Evolutionary conservation across 1,140 invertebrate genomes (phyloP).

Genomic region (Drosophila nasuta): DNA sequence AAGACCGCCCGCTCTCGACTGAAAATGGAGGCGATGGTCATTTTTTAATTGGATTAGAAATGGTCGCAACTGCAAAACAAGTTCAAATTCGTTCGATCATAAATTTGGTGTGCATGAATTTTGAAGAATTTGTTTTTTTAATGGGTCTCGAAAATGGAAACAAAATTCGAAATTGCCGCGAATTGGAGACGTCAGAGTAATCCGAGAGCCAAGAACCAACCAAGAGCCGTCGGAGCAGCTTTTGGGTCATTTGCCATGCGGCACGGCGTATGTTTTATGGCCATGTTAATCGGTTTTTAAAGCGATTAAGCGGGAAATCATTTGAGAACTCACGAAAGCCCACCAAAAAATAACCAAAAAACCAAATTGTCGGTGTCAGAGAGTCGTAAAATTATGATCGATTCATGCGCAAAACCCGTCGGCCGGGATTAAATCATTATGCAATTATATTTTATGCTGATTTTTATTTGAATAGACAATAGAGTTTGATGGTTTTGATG

Average conservation of each 20-base stretch:
- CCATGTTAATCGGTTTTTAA: slow-evolving; percentile 73
- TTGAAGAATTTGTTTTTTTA: slow-evolving; percentile 47
- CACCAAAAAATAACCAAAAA: background rate
- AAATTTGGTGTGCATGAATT: slow-evolving; percentile 34
- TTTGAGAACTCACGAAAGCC: slow-evolving; percentile 39
- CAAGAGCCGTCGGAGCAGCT: slow-evolving; percentile 9
- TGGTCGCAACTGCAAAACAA: slow-evolving; percentile 48
- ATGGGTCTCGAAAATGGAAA: slow-evolving; percentile 17
- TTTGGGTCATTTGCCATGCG: slow-evolving; percentile 17
- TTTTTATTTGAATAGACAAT: slow-evolving; percentile 51
- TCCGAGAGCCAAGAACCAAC: background rate
- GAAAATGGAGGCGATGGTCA: slow-evolving; percentile 15
- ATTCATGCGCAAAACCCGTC: slow-evolving; percentile 63
- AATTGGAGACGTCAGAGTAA: slow-evolving; percentile 10
- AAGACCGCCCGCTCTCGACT: background rate
- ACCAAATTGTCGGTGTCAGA: slow-evolving; percentile 1
- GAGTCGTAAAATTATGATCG: slow-evolving; percentile 65
- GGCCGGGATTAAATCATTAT: slow-evolving; percentile 76
- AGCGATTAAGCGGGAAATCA: slow-evolving; percentile 65
- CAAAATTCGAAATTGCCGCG: slow-evolving; percentile 1
- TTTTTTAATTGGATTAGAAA: slow-evolving; percentile 28
- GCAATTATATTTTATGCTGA: slow-evolving; percentile 67
- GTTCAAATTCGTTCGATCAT: slow-evolving; percentile 33
- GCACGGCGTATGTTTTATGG: slow-evolving; percentile 45
- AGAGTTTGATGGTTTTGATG: slow-evolving; percentile 52